Evolutionary conservation across 2,797 vertebrate genomes (phyloP).

Genomic region (Rhinogobio ventralis): DNA sequence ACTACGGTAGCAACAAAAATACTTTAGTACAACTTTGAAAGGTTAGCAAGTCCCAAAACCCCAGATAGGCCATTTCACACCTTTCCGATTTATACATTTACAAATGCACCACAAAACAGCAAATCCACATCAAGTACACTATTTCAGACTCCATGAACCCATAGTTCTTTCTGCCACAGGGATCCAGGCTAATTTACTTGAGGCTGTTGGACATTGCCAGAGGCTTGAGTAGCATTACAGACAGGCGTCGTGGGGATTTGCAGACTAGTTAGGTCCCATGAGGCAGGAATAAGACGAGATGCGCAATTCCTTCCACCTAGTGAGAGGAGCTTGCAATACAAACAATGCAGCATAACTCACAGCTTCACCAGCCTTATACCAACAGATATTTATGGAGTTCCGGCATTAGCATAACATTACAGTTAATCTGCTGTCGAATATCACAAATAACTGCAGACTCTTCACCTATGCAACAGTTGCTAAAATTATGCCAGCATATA

Average conservation of each 20-base stretch:
- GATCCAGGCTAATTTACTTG: conserved; percentile 73
- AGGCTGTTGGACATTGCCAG: conserved; percentile 68
- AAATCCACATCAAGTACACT: conserved; percentile 10
- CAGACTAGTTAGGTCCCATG: conserved; percentile 63
- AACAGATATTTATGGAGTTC: conserved; percentile 71
- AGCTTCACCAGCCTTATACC: conserved; percentile 60
- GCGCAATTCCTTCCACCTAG: conserved; percentile 66
- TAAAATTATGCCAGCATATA: conserved; percentile 63
- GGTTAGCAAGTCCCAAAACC: not conserved
- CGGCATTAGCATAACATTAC: conserved; percentile 71
- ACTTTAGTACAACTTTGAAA: not conserved
- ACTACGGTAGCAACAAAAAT: not conserved
- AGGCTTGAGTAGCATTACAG: conserved; percentile 73
- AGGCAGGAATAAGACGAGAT: conserved; percentile 55
- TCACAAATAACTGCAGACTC: conserved; percentile 59
- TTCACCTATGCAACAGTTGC: conserved; percentile 37
- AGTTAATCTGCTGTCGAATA: conserved; percentile 68
- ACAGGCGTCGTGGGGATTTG: conserved; percentile 71
- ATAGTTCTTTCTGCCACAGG: conserved; percentile 59
- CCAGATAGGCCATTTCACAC: not conserved
- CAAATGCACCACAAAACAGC: not conserved
- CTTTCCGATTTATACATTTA: not conserved
- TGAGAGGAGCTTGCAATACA: conserved; percentile 54
- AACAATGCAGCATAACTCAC: conserved; percentile 52
- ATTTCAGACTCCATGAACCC: conserved; percentile 21